These are phyloP conservation scores for Acrobasis repandana DNA, from an alignment of 2,888 invertebrate genomes.

Conservation along the genomic window DNA sequence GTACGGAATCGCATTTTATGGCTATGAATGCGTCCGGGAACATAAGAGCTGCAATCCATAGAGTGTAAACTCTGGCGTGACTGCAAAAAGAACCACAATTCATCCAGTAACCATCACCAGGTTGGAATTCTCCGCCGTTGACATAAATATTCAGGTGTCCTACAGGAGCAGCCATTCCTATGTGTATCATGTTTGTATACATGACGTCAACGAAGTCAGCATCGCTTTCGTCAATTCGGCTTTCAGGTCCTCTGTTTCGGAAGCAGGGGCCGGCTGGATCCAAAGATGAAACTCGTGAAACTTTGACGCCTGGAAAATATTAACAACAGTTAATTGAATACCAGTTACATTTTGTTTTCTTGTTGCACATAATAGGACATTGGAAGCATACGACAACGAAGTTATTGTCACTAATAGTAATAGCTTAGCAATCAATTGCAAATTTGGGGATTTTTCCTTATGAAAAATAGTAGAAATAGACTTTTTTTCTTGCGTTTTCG, in stretches of 20 bases:
- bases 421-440: no score
- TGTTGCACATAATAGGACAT: no score
- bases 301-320: not conserved
- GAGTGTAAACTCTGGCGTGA: slow-evolving; percentile 30
- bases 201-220: slow-evolving; percentile 37
- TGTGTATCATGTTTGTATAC: slow-evolving; percentile 36
- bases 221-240: slow-evolving; percentile 36
- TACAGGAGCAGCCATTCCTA: slow-evolving; percentile 34
- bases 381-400: no score
- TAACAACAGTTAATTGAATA: not conserved
- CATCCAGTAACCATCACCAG: slow-evolving; percentile 24
- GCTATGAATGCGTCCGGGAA: slow-evolving; percentile 39
- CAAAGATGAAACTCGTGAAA: slow-evolving; percentile 30
- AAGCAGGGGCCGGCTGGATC: slow-evolving; percentile 43
- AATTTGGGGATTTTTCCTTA: no score
- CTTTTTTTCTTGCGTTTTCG: no score
- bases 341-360: not conserved
- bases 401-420: no score
- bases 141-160: slow-evolving; percentile 43
- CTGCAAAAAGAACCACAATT: slow-evolving; percentile 38
- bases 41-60: slow-evolving; percentile 38
- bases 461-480: no score
- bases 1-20: slow-evolving; percentile 39
- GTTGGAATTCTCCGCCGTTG: slow-evolving; percentile 44
- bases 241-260: slow-evolving; percentile 31